phyloP scores from a whole-genome alignment of 2,797 vertebrate species.

The Ara ararauna region DNA sequence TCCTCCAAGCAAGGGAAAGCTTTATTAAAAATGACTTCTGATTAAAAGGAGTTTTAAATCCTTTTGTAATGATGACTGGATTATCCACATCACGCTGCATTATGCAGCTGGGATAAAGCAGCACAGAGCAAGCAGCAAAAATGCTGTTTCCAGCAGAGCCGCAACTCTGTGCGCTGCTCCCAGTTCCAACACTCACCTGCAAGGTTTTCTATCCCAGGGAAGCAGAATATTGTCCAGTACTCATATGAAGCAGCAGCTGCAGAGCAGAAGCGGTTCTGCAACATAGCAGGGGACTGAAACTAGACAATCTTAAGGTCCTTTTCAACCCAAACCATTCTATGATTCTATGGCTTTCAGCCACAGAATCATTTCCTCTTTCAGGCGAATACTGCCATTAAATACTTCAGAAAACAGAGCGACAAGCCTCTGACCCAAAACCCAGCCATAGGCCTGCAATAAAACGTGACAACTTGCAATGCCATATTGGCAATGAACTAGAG shows the following conservation, averaged over 20 bases:
- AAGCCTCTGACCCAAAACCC: not conserved
- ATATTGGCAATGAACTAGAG: not conserved
- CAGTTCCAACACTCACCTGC: not conserved
- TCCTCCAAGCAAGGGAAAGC: not conserved
- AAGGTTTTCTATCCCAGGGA: not conserved
- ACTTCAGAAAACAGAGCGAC: not conserved
- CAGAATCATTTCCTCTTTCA: not conserved
- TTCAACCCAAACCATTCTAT: not conserved
- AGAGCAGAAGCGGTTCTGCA: not conserved
- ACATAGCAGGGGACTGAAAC: not conserved
- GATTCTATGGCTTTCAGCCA: not conserved
- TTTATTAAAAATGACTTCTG: constrained; percentile 27
- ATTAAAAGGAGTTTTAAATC: constrained; percentile 47
- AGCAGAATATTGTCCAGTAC: not conserved
- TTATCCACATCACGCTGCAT: not conserved
- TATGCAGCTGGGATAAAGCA: constrained; percentile 34
- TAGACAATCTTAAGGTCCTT: not conserved
- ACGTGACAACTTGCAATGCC: not conserved
- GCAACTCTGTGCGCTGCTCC: not conserved
- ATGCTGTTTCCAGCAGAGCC: not conserved
- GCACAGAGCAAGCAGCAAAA: not conserved
- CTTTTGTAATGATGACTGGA: not conserved
- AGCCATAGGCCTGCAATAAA: not conserved
- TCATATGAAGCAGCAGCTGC: not conserved
- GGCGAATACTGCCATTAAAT: not conserved